These are phyloP conservation scores for Gavia stellata DNA, from an alignment of 2,113 vertebrate genomes.

Conservation along the genomic window DNA sequence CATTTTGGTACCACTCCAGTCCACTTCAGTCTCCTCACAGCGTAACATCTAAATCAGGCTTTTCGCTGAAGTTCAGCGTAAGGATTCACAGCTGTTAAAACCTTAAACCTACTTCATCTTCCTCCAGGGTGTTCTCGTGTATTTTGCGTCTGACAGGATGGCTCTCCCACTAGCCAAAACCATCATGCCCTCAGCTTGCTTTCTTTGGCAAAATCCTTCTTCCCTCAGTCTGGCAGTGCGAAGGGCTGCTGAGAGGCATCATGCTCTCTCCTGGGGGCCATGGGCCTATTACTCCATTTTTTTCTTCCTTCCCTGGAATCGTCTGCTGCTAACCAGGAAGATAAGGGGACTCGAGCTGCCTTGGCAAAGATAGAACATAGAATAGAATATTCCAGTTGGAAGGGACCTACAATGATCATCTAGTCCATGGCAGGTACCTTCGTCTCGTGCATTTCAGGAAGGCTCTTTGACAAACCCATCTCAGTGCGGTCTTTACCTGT, in stretches of 20 bases:
- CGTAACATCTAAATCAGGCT: background rate
- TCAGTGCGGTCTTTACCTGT: rapidly evolving
- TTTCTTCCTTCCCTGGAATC: background rate
- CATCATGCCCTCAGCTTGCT: background rate
- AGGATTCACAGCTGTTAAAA: background rate
- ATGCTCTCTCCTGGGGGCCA: background rate
- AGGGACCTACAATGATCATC: background rate
- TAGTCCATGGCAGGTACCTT: background rate
- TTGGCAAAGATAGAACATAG: background rate
- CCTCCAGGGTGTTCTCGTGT: background rate
- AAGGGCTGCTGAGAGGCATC: background rate
- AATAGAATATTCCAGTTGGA: background rate
- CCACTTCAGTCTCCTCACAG: background rate
- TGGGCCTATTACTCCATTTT: background rate
- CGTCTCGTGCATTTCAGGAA: background rate
- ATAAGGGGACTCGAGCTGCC: background rate
- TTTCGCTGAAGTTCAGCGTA: background rate
- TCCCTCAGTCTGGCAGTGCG: background rate
- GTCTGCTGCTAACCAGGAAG: background rate
- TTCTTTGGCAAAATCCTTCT: background rate
- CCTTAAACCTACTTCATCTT: background rate
- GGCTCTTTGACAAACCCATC: background rate
- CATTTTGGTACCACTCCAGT: background rate
- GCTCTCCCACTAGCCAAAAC: background rate
- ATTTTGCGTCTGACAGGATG: background rate